Percentiles rank a stretch among this genome's conserved stretches.
Evolutionary conservation across 2,797 vertebrate species (phyloP).

Genomic region (Fundulus diaphanus): DNA sequence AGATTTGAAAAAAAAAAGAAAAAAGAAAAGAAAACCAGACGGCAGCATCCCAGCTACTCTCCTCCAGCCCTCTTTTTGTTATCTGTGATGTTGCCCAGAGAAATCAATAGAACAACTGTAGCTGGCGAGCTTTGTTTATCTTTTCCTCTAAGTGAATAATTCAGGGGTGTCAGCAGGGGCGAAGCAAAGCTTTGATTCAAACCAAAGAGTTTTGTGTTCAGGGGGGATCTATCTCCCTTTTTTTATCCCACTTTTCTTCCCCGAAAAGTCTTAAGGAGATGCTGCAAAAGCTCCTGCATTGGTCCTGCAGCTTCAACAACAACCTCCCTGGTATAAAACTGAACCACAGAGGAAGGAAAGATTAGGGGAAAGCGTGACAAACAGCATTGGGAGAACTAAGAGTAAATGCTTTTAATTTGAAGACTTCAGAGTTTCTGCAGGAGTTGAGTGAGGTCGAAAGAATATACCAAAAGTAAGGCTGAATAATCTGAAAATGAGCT

Average conservation of each 20-base stretch:
- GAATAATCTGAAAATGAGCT: neutral
- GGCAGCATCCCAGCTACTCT: conserved; percentile 49
- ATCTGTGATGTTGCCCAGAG: conserved; percentile 69
- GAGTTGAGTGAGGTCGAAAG: neutral
- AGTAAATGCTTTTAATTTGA: neutral
- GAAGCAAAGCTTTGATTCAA: conserved; percentile 64
- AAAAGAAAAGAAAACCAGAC: conserved; percentile 33
- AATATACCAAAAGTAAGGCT: neutral
- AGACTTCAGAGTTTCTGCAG: neutral
- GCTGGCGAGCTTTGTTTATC: conserved; percentile 69
- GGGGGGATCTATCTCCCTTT: conserved; percentile 29
- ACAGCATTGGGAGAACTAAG: neutral
- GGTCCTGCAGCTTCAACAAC: conserved; percentile 50
- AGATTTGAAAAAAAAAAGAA: conserved; percentile 39
- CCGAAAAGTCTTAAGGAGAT: conserved; percentile 30
- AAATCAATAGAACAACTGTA: conserved; percentile 77
- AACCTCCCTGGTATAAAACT: conserved; percentile 26
- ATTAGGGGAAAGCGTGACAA: neutral
- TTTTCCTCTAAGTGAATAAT: conserved; percentile 75
- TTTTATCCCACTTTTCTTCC: conserved; percentile 18
- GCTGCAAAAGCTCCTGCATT: conserved; percentile 32
- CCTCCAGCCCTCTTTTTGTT: conserved; percentile 67
- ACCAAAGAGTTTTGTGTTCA: conserved; percentile 61
- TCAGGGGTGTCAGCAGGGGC: conserved; percentile 64
- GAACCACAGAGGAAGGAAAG: neutral